Evolutionary conservation across 2,888 invertebrate species (phyloP).

Genomic region (Rotaria magnacalcarata): DNA sequence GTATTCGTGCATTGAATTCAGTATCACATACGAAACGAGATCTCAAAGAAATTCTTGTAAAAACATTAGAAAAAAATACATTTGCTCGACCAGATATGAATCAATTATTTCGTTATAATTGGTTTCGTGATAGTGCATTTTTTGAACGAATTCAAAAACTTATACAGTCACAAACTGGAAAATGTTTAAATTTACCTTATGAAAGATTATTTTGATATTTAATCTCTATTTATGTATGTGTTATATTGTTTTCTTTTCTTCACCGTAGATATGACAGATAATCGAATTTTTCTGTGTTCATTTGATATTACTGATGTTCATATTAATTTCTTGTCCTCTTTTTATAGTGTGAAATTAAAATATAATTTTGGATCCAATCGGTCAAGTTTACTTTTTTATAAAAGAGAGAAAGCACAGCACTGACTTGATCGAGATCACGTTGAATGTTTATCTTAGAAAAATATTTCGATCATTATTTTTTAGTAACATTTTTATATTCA

Average conservation of each 20-base stretch:
- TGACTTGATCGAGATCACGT: no score
- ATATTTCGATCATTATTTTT: no score
- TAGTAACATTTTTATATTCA: no score
- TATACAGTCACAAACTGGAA: neutral
- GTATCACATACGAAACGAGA: neutral
- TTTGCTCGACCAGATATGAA: constrained; percentile 27
- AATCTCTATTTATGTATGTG: neutral
- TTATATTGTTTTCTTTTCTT: neutral
- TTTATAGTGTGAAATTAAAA: neutral
- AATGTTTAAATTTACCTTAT: neutral
- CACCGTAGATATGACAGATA: neutral
- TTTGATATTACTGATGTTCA: neutral
- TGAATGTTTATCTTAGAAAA: no score
- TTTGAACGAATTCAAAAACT: constrained; percentile 24
- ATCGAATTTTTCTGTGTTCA: neutral
- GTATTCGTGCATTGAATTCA: neutral
- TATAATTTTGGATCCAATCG: neutral
- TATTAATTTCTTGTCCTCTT: neutral
- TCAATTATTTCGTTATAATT: constrained; percentile 1
- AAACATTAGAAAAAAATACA: constrained; percentile 26
- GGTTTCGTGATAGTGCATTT: neutral
- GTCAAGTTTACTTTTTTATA: neutral
- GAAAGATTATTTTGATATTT: neutral
- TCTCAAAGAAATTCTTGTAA: neutral
- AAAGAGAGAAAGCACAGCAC: no score